Conservation (phyloP, 2,797 vertebrate genomes). For the Takifugu ocellatus region DNA sequence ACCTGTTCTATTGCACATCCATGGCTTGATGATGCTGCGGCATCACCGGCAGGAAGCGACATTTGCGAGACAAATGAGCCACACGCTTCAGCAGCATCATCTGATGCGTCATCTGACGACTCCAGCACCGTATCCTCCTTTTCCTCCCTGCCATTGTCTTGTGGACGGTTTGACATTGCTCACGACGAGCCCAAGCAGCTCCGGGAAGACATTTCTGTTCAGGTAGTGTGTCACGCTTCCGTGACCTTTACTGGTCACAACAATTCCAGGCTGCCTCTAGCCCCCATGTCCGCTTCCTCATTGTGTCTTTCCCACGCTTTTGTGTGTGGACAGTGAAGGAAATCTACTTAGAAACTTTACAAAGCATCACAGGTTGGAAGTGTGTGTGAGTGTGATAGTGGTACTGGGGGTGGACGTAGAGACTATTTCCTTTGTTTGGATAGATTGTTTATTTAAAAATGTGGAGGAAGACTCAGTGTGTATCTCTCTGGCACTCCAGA, state of each 20-base stretch:
- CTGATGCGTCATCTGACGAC: constrained; percentile 40
- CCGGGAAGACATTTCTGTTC: constrained; percentile 70
- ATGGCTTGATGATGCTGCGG: background rate
- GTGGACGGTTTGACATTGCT: constrained; percentile 46
- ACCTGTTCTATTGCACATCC: no score
- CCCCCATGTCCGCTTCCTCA: constrained; percentile 78
- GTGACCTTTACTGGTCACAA: constrained; percentile 78
- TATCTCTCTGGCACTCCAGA: constrained; percentile 50
- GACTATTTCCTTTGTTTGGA: constrained; percentile 76
- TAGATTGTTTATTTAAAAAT: constrained; percentile 70
- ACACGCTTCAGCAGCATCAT: constrained; percentile 9
- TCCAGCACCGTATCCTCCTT: constrained; percentile 39
- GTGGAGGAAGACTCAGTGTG: constrained; percentile 52
- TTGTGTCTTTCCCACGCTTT: constrained; percentile 82
- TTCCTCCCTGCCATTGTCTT: constrained; percentile 62
- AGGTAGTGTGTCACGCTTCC: constrained; percentile 79
- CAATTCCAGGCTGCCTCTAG: constrained; percentile 82
- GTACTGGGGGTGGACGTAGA: constrained; percentile 25
- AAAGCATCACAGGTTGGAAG: constrained; percentile 61
- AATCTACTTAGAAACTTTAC: constrained; percentile 75
- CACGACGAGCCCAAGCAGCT: constrained; percentile 51
- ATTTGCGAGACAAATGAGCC: background rate
- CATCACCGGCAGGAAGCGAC: constrained; percentile 1
- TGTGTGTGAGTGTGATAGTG: constrained; percentile 18
- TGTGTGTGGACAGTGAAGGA: constrained; percentile 77